A percentile compares a stretch with the other conserved stretches of the same genome.
Conservation (phyloP, 2,888 invertebrate species). For the Antitype chi region DNA sequence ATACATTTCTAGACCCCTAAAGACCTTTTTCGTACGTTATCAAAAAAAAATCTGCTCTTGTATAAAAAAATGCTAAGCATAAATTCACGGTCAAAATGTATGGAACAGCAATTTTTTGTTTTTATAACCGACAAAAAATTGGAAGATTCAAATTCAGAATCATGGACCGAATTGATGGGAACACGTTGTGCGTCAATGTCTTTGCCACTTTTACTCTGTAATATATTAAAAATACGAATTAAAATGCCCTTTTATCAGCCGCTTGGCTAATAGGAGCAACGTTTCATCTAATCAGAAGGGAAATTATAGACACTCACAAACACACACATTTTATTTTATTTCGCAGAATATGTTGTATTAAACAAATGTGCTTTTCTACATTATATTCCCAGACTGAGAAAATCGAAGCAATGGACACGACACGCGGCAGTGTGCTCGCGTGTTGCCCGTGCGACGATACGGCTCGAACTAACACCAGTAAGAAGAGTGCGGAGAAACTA, state of each 20-base stretch:
- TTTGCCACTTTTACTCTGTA: too few relatives aligned
- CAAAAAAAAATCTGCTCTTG: too few relatives aligned
- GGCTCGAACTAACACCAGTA: conserved; percentile 47
- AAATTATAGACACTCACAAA: neutral
- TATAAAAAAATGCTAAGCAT: too few relatives aligned
- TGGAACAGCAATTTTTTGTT: too few relatives aligned
- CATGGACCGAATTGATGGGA: too few relatives aligned
- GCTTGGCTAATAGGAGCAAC: neutral
- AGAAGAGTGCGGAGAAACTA: conserved; percentile 42
- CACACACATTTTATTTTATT: neutral
- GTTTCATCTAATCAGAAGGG: neutral
- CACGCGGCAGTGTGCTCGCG: conserved; percentile 84
- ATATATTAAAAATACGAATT: neutral
- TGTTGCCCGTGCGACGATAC: conserved; percentile 83
- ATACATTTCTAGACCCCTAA: too few relatives aligned
- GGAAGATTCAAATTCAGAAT: too few relatives aligned
- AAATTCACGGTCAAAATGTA: too few relatives aligned
- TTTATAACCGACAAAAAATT: too few relatives aligned
- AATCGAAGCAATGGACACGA: conserved; percentile 86
- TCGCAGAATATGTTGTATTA: neutral
- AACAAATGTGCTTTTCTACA: neutral
- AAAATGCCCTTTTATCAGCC: neutral
- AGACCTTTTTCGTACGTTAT: too few relatives aligned
- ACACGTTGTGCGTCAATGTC: too few relatives aligned
- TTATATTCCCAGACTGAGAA: conserved; percentile 78